phyloP scores from a whole-genome alignment of 2,888 invertebrate species.

The Eremobia ochroleuca region DNA sequence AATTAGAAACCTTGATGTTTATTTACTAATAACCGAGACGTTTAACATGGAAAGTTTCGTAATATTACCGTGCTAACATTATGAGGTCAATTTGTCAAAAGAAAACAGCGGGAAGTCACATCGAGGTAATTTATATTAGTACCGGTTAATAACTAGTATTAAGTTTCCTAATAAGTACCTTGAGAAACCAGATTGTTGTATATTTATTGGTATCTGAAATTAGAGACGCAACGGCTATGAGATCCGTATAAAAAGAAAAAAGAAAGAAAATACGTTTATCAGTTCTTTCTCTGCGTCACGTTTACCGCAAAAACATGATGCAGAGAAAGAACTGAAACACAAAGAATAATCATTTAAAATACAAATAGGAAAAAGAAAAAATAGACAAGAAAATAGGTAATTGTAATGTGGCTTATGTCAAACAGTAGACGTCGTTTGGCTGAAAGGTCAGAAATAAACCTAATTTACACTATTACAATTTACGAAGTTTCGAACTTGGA shows the following conservation, averaged over 20 bases:
- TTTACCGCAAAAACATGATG: too few relatives aligned
- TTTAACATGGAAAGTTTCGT: slow-evolving; percentile 31
- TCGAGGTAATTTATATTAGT: slow-evolving; percentile 31
- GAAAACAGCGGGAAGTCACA: slow-evolving; percentile 43
- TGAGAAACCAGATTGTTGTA: slow-evolving; percentile 33
- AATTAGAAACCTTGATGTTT: slow-evolving; percentile 13
- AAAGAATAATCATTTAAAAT: too few relatives aligned
- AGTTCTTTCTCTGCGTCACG: too few relatives aligned
- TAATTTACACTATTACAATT: neutral
- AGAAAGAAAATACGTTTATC: too few relatives aligned
- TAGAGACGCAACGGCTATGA: slow-evolving; percentile 3
- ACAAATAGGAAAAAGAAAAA: neutral
- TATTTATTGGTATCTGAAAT: slow-evolving; percentile 7
- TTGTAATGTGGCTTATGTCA: too few relatives aligned
- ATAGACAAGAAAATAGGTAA: neutral
- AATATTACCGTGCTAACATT: slow-evolving; percentile 17
- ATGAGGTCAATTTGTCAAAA: slow-evolving; percentile 56
- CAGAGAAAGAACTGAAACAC: too few relatives aligned
- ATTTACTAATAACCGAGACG: slow-evolving; percentile 8
- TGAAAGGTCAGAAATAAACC: neutral
- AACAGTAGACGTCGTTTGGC: too few relatives aligned
- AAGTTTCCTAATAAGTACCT: slow-evolving; percentile 29
- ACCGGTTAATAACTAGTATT: slow-evolving; percentile 25
- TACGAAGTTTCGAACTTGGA: neutral
- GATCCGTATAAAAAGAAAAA: neutral